A percentile compares a stretch with the other conserved stretches of the same genome.
These are phyloP conservation scores for Sesamia nonagrioides DNA, from an alignment of 1,140 invertebrate species.

Conservation along the genomic window DNA sequence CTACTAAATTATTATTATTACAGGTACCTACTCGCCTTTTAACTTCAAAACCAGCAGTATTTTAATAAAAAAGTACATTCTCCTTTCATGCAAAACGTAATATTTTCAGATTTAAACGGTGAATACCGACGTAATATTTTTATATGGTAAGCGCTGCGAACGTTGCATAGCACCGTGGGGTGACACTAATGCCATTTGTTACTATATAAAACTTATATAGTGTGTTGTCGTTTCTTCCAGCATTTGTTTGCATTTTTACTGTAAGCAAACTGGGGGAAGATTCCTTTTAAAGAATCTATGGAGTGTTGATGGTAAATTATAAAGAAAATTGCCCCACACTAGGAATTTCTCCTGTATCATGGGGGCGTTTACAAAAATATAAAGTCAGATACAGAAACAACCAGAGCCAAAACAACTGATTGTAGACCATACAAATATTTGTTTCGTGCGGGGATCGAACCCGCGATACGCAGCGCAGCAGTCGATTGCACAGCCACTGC, in stretches of 20 bases:
- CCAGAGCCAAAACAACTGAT: no score
- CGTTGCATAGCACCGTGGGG: background rate
- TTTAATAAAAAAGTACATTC: background rate
- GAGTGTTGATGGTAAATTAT: no score
- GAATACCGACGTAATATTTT: background rate
- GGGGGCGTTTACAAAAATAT: no score
- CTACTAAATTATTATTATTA: no score
- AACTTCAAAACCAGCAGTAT: background rate
- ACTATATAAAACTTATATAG: background rate
- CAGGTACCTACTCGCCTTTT: no score
- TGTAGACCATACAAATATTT: no score
- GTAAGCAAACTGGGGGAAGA: background rate
- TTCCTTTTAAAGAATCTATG: background rate
- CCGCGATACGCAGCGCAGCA: no score
- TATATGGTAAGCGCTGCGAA: background rate
- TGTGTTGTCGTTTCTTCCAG: background rate
- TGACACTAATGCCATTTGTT: conserved; percentile 6
- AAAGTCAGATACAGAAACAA: no score
- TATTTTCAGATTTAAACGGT: background rate
- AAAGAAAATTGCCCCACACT: no score
- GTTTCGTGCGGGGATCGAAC: no score
- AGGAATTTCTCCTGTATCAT: no score
- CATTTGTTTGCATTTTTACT: background rate
- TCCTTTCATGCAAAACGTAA: background rate
- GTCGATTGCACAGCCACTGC: no score